These are phyloP conservation scores for Acronicta aceris DNA, from an alignment of 2,888 invertebrate species.

Conservation along the genomic window DNA sequence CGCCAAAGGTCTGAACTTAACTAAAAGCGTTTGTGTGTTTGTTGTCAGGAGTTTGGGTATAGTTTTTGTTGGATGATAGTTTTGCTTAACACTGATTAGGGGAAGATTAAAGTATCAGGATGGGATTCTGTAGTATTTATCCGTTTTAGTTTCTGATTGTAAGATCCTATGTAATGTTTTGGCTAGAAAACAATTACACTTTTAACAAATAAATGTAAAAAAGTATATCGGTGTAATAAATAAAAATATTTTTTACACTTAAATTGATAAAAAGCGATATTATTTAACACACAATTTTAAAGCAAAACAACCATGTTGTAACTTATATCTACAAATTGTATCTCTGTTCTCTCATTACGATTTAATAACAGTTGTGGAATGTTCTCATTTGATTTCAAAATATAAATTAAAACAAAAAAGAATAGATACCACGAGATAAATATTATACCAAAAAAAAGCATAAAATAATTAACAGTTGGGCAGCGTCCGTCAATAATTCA, in stretches of 20 bases:
- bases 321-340: not conserved
- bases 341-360: conserved; percentile 7
- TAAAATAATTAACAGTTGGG: no score
- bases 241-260: no score
- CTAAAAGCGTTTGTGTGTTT: conserved; percentile 31
- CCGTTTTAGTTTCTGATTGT: not conserved
- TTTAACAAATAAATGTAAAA: no score
- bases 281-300: no score
- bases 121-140: not conserved
- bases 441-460: no score
- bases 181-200: no score
- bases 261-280: no score
- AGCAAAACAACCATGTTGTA: no score
- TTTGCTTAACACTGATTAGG: conserved; percentile 21
- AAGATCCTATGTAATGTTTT: not conserved
- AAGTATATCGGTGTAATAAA: no score
- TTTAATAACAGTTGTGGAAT: conserved; percentile 40
- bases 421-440: conserved; percentile 40
- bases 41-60: conserved; percentile 27
- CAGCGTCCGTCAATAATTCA: no score
- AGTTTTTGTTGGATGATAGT: conserved; percentile 31
- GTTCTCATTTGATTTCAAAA: conserved; percentile 19
- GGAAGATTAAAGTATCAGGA: conserved; percentile 13
- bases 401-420: conserved; percentile 54
- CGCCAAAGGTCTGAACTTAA: conserved; percentile 12